phyloP scores from a whole-genome alignment of 2,113 vertebrate genomes.

The Crotalus helleri region DNA sequence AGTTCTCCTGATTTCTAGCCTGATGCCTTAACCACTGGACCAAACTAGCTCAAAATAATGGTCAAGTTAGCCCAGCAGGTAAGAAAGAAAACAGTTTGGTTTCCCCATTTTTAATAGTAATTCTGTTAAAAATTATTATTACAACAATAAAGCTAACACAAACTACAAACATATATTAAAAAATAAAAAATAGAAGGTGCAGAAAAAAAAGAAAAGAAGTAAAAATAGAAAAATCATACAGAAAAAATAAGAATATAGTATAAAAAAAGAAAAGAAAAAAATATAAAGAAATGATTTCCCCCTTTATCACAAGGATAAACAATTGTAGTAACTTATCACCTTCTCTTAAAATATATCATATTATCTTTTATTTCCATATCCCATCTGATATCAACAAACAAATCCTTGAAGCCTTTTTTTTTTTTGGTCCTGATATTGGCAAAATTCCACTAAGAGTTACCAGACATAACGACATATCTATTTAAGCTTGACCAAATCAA shows the following conservation, averaged over 20 bases:
- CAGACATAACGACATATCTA: not conserved
- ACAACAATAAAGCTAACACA: not conserved
- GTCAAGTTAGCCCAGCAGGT: not conserved
- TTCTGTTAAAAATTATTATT: not conserved
- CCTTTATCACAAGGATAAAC: not conserved
- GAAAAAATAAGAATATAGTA: not conserved
- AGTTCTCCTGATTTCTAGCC: too few relatives aligned
- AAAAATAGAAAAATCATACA: not conserved
- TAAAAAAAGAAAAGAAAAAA: not conserved
- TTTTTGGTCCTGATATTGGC: not conserved
- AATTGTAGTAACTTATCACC: not conserved
- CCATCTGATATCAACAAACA: not conserved
- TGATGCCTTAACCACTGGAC: too few relatives aligned
- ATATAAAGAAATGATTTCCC: not conserved
- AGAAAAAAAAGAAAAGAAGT: not conserved
- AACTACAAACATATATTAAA: not conserved
- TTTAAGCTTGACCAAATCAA: not conserved
- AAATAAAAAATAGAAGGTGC: not conserved
- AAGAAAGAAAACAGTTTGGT: too few relatives aligned
- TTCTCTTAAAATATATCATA: not conserved
- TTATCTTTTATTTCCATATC: not conserved
- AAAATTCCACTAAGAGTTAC: not conserved
- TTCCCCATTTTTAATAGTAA: too few relatives aligned
- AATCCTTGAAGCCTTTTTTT: too few relatives aligned
- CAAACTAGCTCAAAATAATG: not conserved